These are phyloP conservation scores for Euschistus heros DNA, from an alignment of 1,140 invertebrate species.

Conservation along the genomic window DNA sequence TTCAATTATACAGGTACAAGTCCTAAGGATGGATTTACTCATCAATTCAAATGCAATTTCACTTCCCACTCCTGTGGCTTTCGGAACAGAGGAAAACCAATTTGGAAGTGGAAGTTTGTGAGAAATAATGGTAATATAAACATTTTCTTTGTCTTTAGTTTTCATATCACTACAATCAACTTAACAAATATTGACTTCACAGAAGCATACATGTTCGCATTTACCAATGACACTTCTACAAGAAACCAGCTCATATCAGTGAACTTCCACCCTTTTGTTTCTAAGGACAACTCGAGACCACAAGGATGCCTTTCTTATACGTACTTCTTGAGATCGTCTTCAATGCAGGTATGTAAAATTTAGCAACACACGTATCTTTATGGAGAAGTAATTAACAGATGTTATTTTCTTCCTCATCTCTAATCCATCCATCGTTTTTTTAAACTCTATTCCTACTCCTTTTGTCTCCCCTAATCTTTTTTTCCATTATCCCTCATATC, in stretches of 20 bases:
- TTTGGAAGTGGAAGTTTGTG: slow-evolving; percentile 31
- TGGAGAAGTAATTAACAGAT: no score
- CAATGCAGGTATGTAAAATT: background rate
- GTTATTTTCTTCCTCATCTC: no score
- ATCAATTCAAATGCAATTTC: slow-evolving; percentile 30
- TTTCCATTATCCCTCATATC: no score
- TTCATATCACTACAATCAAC: no score
- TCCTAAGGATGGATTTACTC: slow-evolving; percentile 27
- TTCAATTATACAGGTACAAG: background rate
- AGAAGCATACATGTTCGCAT: background rate
- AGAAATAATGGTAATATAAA: slow-evolving; percentile 26
- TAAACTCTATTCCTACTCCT: no score
- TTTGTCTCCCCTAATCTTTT: no score
- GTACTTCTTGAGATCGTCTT: background rate
- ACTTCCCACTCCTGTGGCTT: slow-evolving; percentile 31
- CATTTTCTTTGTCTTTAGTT: no score
- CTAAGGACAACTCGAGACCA: background rate
- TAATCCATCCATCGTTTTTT: no score
- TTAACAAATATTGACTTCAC: background rate
- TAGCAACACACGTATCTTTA: no score
- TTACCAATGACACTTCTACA: background rate
- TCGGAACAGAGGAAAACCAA: slow-evolving; percentile 29
- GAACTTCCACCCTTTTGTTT: background rate
- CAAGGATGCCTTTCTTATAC: background rate
- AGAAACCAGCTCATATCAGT: background rate